Evolutionary conservation across 2,888 invertebrate species (phyloP).

Genomic region (Athalia circularis): DNA sequence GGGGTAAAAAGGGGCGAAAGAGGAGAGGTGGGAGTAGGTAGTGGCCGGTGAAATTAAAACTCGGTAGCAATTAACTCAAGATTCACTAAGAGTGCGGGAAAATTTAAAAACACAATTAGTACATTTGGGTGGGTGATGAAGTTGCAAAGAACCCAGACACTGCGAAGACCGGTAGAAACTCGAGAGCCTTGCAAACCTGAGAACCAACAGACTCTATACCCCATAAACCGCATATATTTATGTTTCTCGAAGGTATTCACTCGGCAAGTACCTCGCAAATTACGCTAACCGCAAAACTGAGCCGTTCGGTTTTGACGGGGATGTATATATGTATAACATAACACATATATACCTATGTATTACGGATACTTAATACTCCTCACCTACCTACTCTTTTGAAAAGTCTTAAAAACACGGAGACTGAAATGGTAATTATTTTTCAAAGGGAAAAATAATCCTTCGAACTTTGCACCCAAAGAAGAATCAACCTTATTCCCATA

Average conservation of each 20-base stretch:
- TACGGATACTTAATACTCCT: not conserved
- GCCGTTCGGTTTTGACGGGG: conserved; percentile 11
- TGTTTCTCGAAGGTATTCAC: conserved; percentile 35
- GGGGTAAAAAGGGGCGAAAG: not conserved
- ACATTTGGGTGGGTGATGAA: conserved; percentile 40
- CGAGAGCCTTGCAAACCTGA: no score
- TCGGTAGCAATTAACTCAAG: conserved; percentile 45
- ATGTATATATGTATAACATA: no score
- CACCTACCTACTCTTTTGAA: not conserved
- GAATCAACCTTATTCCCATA: no score
- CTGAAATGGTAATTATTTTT: no score
- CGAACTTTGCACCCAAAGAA: no score
- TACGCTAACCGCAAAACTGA: conserved; percentile 35
- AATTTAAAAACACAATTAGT: conserved; percentile 44
- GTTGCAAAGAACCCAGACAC: conserved; percentile 2
- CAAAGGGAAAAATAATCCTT: no score
- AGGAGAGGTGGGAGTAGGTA: not conserved
- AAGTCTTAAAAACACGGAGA: no score
- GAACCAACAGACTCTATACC: no score
- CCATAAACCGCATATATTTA: conserved; percentile 22
- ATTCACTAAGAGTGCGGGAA: conserved; percentile 44
- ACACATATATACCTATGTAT: not conserved
- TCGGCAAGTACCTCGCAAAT: conserved; percentile 40
- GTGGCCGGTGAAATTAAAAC: conserved; percentile 41
- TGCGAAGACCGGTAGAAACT: no score